Evolutionary conservation across 2,888 invertebrate species (phyloP).

Genomic region (Trichacis sp.): DNA sequence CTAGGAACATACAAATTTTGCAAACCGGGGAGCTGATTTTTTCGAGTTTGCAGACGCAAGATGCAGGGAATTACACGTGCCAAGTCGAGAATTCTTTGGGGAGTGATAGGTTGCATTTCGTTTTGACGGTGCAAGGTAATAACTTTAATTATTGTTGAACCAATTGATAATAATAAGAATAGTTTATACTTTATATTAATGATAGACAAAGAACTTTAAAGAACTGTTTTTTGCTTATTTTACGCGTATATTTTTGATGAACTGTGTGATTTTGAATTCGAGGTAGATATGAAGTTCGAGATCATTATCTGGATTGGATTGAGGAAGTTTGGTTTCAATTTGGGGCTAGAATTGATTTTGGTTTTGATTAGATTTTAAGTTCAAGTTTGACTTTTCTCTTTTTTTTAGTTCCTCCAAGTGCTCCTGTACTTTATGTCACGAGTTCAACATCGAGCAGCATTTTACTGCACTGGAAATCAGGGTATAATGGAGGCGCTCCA

Average conservation of each 20-base stretch:
- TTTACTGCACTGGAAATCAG: constrained; percentile 81
- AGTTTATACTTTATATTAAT: no score
- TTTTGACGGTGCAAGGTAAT: constrained; percentile 75
- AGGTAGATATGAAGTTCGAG: no score
- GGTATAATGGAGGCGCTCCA: constrained; percentile 77
- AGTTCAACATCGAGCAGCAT: constrained; percentile 83
- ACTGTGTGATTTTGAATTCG: no score
- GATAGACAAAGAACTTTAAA: no score
- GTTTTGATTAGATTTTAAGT: no score
- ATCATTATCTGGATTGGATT: no score
- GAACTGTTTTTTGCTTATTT: no score
- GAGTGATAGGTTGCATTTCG: constrained; percentile 76
- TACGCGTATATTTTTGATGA: no score
- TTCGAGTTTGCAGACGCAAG: constrained; percentile 75
- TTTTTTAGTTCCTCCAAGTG: constrained; percentile 78
- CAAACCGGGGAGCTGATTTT: constrained; percentile 77
- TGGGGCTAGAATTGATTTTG: no score
- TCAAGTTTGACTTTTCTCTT: constrained; percentile 12
- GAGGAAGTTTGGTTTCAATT: no score
- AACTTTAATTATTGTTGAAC: not conserved
- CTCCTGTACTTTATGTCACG: constrained; percentile 80
- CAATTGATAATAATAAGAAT: no score
- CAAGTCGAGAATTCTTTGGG: constrained; percentile 79
- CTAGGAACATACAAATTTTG: constrained; percentile 74
- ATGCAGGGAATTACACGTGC: constrained; percentile 80